phyloP scores from a whole-genome alignment of 2,888 invertebrate genomes.

The Patella depressa region DNA sequence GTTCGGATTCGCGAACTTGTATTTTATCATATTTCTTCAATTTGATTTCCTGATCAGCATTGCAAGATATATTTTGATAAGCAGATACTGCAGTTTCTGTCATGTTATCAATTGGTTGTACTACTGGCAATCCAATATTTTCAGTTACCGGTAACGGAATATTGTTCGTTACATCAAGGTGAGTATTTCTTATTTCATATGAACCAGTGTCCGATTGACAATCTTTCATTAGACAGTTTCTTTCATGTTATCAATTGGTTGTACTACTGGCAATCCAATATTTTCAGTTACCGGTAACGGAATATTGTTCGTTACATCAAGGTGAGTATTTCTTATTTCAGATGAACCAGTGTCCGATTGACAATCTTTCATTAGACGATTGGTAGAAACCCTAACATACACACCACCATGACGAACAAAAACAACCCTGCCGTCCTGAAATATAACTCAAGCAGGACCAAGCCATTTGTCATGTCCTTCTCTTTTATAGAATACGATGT shows the following conservation, averaged over 20 bases:
- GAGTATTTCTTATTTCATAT: too few relatives aligned
- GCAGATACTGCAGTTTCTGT: too few relatives aligned
- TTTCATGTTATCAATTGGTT: background rate
- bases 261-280: background rate
- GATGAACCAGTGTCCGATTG: background rate
- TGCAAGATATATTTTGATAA: background rate
- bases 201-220: background rate
- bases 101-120: background rate
- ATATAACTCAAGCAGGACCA: background rate
- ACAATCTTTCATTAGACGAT: background rate
- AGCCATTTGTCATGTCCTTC: background rate
- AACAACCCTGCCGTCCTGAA: background rate
- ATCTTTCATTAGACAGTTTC: background rate
- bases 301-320: too few relatives aligned
- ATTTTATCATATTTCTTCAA: conserved; percentile 8
- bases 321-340: too few relatives aligned
- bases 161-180: too few relatives aligned
- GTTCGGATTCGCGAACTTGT: background rate
- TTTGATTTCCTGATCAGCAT: background rate
- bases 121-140: background rate
- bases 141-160: background rate
- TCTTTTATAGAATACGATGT: background rate
- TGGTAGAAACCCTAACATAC: background rate
- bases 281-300: background rate
- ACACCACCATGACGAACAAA: background rate